Evolutionary conservation across 2,797 vertebrate genomes (phyloP).

Genomic region (Columba guinea): DNA sequence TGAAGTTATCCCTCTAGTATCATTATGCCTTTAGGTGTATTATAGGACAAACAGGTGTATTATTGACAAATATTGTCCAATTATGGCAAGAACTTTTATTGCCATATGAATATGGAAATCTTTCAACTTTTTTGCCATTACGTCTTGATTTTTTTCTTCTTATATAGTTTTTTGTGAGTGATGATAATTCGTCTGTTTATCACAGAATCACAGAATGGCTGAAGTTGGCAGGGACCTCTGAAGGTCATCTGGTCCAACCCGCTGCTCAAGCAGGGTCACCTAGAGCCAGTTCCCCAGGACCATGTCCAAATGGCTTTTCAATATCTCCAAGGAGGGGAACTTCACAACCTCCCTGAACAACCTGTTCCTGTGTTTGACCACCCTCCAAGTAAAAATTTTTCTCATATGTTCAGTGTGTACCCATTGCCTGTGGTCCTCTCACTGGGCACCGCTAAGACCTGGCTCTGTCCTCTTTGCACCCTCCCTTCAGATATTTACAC

Average conservation of each 20-base stretch:
- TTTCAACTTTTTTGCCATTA: neutral
- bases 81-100: neutral
- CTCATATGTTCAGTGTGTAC: fast-evolving
- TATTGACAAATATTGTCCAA: neutral
- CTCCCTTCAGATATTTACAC: neutral
- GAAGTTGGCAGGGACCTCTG: neutral
- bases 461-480: neutral
- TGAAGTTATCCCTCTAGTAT: neutral
- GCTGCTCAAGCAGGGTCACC: neutral
- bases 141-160: neutral
- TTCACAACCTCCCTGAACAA: neutral
- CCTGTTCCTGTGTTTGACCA: neutral
- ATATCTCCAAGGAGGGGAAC: neutral
- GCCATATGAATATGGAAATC: neutral
- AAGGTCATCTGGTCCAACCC: neutral
- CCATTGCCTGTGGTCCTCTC: neutral
- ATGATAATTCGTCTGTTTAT: neutral
- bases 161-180: fast-evolving
- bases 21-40: neutral
- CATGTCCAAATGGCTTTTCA: neutral
- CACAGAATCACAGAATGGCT: neutral
- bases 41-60: neutral
- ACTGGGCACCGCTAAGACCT: neutral
- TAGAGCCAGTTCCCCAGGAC: neutral
- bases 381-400: neutral